A percentile compares a stretch with the other conserved stretches of the same genome.
phyloP scores from a whole-genome alignment of 2,797 vertebrate genomes.

The Pipistrellus pipistrellus region DNA sequence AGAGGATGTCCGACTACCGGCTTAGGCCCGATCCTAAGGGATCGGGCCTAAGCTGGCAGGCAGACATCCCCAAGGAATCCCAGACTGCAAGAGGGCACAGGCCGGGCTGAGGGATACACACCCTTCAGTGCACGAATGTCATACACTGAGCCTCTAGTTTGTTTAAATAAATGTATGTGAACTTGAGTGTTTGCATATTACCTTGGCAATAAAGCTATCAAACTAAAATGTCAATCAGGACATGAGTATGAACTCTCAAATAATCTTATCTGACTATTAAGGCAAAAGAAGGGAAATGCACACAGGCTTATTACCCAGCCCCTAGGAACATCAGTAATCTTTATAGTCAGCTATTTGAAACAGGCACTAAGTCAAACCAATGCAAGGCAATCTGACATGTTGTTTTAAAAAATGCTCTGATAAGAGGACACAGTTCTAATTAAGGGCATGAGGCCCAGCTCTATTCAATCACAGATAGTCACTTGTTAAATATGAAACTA shows the following conservation, averaged over 20 bases:
- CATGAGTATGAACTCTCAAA: background rate
- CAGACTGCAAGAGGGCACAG: no score
- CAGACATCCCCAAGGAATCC: no score
- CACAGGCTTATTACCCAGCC: background rate
- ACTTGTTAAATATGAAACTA: constrained; percentile 26
- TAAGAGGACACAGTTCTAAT: constrained; percentile 24
- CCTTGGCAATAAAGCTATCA: background rate
- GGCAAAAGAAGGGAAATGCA: background rate
- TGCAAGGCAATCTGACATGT: background rate
- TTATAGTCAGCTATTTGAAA: background rate
- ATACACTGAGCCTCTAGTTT: background rate
- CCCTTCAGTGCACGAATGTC: no score
- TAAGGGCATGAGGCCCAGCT: background rate
- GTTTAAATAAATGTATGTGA: background rate
- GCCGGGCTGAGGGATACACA: no score
- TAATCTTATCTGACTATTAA: background rate
- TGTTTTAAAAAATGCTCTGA: constrained; percentile 26
- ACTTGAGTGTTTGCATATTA: background rate
- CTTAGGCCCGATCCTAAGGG: no score
- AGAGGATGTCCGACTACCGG: no score
- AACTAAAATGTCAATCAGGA: constrained; percentile 1
- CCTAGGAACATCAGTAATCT: background rate
- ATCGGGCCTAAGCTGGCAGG: no score
- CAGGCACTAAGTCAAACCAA: background rate
- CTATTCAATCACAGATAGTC: background rate